Evolutionary conservation across 2,888 invertebrate species (phyloP).

Genomic region (Halictus ligatus): DNA sequence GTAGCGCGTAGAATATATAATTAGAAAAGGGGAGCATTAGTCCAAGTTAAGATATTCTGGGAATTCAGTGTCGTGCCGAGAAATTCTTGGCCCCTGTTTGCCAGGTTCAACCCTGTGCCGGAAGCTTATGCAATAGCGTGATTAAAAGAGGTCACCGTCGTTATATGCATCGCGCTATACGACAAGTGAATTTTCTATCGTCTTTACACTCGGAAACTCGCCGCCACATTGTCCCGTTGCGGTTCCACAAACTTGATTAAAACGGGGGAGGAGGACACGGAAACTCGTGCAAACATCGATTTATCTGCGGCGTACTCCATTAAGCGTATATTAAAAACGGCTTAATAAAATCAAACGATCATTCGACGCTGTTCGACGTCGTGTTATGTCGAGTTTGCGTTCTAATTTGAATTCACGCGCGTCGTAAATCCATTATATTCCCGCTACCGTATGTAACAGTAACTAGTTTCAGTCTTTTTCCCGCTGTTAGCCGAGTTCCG

Average conservation of each 20-base stretch:
- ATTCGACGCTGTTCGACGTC: not conserved
- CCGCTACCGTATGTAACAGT: not conserved
- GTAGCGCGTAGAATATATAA: constrained; percentile 54
- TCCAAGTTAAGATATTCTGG: constrained; percentile 69
- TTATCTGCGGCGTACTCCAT: not conserved
- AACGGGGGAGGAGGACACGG: not conserved
- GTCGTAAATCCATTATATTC: not conserved
- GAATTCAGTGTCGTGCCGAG: constrained; percentile 66
- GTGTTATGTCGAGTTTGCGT: not conserved
- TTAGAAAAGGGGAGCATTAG: constrained; percentile 68
- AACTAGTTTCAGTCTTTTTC: too few species aligned
- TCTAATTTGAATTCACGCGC: not conserved
- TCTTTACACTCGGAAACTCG: constrained; percentile 10
- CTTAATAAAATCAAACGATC: not conserved
- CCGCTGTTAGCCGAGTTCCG: too few species aligned
- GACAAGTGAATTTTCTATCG: constrained; percentile 40
- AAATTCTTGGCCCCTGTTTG: constrained; percentile 61
- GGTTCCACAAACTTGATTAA: not conserved
- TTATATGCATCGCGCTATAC: constrained; percentile 29
- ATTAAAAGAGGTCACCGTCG: constrained; percentile 53
- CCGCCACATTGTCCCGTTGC: not conserved
- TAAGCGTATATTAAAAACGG: not conserved
- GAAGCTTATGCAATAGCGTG: constrained; percentile 51
- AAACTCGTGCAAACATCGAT: not conserved
- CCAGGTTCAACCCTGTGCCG: constrained; percentile 49